These are phyloP conservation scores for Calycopis cecrops DNA, from an alignment of 1,140 invertebrate species.

Conservation along the genomic window DNA sequence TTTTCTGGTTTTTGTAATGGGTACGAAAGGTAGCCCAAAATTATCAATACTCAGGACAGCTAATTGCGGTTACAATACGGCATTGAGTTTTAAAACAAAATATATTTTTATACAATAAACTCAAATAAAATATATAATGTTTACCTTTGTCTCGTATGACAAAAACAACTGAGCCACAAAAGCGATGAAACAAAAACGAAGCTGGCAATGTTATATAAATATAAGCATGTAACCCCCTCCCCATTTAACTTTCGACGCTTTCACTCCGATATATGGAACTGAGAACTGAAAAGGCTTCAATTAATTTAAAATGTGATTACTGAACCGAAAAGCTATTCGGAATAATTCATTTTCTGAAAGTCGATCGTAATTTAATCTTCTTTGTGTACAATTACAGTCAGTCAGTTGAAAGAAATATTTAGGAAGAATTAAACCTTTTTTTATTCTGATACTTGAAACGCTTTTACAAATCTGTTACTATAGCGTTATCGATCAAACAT, in stretches of 20 bases:
- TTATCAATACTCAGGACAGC: too few relatives aligned
- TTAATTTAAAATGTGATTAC: conserved; percentile 48
- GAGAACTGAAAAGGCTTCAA: conserved; percentile 65
- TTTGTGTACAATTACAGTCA: conserved; percentile 15
- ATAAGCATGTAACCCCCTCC: conserved; percentile 38
- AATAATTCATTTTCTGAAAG: conserved; percentile 32
- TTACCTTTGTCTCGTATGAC: too few relatives aligned
- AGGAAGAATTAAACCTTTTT: neutral
- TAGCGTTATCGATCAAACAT: too few relatives aligned
- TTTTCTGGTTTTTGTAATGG: too few relatives aligned
- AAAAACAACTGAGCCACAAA: too few relatives aligned
- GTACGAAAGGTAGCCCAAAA: too few relatives aligned
- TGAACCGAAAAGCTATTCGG: conserved; percentile 31
- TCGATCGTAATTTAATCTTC: conserved; percentile 24
- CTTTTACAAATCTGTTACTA: too few relatives aligned
- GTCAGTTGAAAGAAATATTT: conserved; percentile 12
- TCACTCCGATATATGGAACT: conserved; percentile 30
- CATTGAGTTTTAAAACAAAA: too few relatives aligned
- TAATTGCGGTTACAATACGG: too few relatives aligned
- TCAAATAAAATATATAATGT: too few relatives aligned
- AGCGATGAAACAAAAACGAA: too few relatives aligned
- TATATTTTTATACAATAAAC: too few relatives aligned
- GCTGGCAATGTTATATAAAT: conserved; percentile 19
- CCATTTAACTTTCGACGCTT: conserved; percentile 37
- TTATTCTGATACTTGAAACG: neutral